Base-by-base conservation (phyloP, 92 coral and sea anemone genomes). In the Actinostola sp. region DNA sequence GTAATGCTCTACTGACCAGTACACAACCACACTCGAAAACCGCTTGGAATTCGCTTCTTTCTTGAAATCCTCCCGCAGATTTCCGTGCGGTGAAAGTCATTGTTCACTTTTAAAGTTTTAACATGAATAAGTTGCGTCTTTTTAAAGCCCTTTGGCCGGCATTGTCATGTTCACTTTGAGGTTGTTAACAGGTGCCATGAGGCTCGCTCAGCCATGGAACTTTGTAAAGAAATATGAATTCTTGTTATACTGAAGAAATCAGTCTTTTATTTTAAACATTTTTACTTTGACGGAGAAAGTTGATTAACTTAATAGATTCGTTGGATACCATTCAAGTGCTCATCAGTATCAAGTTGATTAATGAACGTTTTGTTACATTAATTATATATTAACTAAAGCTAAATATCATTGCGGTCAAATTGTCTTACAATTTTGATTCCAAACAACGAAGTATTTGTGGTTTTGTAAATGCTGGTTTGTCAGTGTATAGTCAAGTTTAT, bases 141-240 rank as follows among this genome's bases (percentile, higher is more conserved):
- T 68, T 68, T 50, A 66, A 48, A 28, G 21, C 42, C 21, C 45
- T 66, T 66, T 19, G 27, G 21, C 25, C 19, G 27, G 21, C 25
- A 30, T 68, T 68, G 74, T 68, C 11, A 32, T 19, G 15, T 50
- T 51, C 48, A 52, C 31, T 68, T 67, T 67, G 53, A 67, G 30
- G 35, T 23, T 34, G 13, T 19, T 0, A 61, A 20, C 74, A 56
- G 74, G 74, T 68, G 51, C 74, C 74, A 68, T 68, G 74, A 68
- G 74, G 25, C 38, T 29, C 41, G 23, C 17, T 38, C 24, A 32
- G 39, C 74, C 62, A 11, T 68, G 17, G 11, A 59, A 62, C 26
- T 9, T 20, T 2, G 24, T 33, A 33, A 20, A 20, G 53, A 35
- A 19, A 63, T 42, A 16, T 23, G 6, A 39, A 24, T 64, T 21